Conservation (phyloP, 30 jellyfish, hydroid and myxozoan genomes). For the Aurelia aurita region DNA sequence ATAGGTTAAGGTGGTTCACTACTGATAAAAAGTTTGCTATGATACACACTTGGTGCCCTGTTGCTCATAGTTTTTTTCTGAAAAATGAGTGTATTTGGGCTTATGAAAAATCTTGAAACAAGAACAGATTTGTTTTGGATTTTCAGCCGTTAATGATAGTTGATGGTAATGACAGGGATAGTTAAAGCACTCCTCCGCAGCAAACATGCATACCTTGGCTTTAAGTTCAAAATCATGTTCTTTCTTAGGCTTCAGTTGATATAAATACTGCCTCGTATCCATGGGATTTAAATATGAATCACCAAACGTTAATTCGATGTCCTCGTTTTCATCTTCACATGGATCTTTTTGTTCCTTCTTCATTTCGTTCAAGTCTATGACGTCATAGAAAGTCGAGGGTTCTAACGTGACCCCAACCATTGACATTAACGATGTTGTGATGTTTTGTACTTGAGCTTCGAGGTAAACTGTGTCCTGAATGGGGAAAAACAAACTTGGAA, state of each 20-base stretch:
- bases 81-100: too few species aligned
- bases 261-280: conserved; percentile 92
- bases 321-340: conserved; percentile 50
- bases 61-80: too few species aligned
- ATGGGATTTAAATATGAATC: conserved; percentile 73
- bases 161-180: too few species aligned
- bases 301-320: conserved; percentile 67
- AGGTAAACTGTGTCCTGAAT: conserved; percentile 74
- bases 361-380: conserved; percentile 57
- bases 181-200: too few species aligned
- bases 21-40: too few species aligned
- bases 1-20: too few species aligned
- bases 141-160: too few species aligned
- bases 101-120: too few species aligned
- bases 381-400: conserved; percentile 81
- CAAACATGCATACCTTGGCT: conserved; percentile 47
- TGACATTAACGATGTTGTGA: conserved; percentile 84
- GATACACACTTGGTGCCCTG: too few species aligned
- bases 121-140: too few species aligned
- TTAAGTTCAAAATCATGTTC: conserved; percentile 53
- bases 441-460: conserved; percentile 96
- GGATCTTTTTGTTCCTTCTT: background rate
- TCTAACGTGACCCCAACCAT: conserved; percentile 84
- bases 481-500: background rate
- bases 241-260: conserved; percentile 71